phyloP scores from a whole-genome alignment of 2,888 invertebrate species.

The Ormia ochracea region DNA sequence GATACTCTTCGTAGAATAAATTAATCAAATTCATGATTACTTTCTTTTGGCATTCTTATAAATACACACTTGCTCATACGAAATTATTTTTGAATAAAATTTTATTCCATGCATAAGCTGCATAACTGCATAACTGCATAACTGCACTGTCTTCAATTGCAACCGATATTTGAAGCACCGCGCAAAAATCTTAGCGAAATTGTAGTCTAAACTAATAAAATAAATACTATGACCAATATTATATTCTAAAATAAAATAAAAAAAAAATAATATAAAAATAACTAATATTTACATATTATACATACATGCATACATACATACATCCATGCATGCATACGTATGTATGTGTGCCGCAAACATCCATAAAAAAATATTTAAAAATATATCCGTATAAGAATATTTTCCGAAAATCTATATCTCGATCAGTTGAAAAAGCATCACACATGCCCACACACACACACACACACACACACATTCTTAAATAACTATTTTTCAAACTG shows the following conservation, averaged over 20 bases:
- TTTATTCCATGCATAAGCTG: neutral
- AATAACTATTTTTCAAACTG: no score
- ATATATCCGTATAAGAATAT: conserved; percentile 42
- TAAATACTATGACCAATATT: conserved; percentile 56
- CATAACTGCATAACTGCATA: no score
- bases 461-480: no score
- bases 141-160: conserved; percentile 44
- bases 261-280: conserved; percentile 1
- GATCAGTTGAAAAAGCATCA: neutral
- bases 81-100: neutral
- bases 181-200: conserved; percentile 31
- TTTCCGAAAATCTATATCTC: conserved; percentile 53
- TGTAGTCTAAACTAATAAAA: conserved; percentile 25
- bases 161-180: conserved; percentile 15
- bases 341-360: no score
- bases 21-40: conserved; percentile 7
- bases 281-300: conserved; percentile 32
- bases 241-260: conserved; percentile 45
- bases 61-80: neutral
- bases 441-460: conserved; percentile 35
- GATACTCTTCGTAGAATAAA: neutral
- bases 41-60: neutral
- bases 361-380: conserved; percentile 36
- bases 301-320: conserved; percentile 47
- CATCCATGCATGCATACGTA: conserved; percentile 59